Base-by-base conservation (phyloP, 2,797 vertebrate species). In the Chelon labrosus region DNA sequence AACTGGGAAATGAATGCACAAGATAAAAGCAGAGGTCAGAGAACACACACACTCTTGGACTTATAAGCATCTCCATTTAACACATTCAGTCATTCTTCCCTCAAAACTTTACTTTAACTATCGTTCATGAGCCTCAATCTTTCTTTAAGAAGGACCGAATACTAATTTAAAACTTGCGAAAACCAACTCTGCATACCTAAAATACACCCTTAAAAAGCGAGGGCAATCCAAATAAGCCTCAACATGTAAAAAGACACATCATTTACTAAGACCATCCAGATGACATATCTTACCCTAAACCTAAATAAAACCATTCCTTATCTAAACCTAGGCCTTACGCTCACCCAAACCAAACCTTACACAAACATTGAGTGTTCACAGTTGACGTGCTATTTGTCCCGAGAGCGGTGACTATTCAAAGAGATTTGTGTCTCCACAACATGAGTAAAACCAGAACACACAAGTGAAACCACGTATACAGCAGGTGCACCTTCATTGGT, bases 401-500 rank as follows among this genome's bases (percentile, higher is more conserved):
- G 3, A 27, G 12, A 58, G 41, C 5, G 7, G 2, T 31, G 31
- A 31, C 31, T 31, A 7, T 31, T 31, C 7, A 31, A 31, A 31
- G 12, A 42, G 14, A 44, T 5, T 5, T 1, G 1, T 14, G 14
- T 16, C 42, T 13, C 14, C 42, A 44, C 42, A 44, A 17, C 14
- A 44, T 44, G 42, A 44, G 4, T 14, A 42, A 42, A 42, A 42
- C 6, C 13, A 42, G 12, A 16, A 46, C 44, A 46, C 44, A 46
- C 44, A 70, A 27, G 14, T 61, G 31, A 61, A 53, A 74, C 58
- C 27, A 2, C 5, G 27, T 27, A 27, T 27, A 27, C 31, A 31
- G 70, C 56, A 73, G 67, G 50, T 70, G 61, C 54, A 76, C 60
- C 70, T 81, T 75, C 3, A 55, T 77, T 58, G 62, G 31, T 75